Evolutionary conservation across 1,140 invertebrate genomes (phyloP).

Genomic region (Coenobita brevimanus): DNA sequence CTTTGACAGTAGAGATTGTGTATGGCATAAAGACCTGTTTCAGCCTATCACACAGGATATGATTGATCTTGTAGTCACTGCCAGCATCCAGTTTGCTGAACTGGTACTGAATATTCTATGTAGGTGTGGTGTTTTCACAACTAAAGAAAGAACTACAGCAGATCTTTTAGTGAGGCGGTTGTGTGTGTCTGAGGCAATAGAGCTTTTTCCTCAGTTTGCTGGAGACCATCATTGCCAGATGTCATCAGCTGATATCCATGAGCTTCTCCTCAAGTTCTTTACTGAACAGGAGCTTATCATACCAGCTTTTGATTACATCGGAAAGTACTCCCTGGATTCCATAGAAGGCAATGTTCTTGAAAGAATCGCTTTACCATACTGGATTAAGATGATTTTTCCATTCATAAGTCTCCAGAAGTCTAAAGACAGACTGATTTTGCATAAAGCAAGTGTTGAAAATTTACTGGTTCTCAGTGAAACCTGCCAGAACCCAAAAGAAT

Average conservation of each 20-base stretch:
- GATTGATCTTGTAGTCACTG: slow-evolving; percentile 38
- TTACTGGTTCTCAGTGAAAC: slow-evolving; percentile 23
- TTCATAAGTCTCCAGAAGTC: slow-evolving; percentile 39
- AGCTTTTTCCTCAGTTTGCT: background rate
- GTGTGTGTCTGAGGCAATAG: slow-evolving; percentile 41
- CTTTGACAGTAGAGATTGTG: slow-evolving; percentile 18
- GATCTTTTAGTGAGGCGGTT: slow-evolving; percentile 17
- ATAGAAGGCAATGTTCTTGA: background rate
- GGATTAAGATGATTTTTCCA: slow-evolving; percentile 22
- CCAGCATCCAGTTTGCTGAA: slow-evolving; percentile 19
- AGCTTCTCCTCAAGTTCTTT: slow-evolving; percentile 16
- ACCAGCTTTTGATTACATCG: slow-evolving; percentile 38
- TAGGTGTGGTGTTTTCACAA: slow-evolving; percentile 34
- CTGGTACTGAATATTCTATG: slow-evolving; percentile 46
- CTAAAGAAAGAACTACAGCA: slow-evolving; percentile 15
- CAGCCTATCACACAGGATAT: slow-evolving; percentile 51
- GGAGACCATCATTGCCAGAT: slow-evolving; percentile 42
- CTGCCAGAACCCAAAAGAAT: slow-evolving; percentile 30
- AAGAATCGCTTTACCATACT: background rate
- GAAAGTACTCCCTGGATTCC: background rate
- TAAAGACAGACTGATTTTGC: background rate
- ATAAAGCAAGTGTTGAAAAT: slow-evolving; percentile 35
- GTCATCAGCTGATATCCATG: slow-evolving; percentile 19
- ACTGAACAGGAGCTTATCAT: slow-evolving; percentile 6
- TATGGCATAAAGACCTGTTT: slow-evolving; percentile 28